phyloP scores from a whole-genome alignment of 2,888 invertebrate genomes.

The Criorhina ranunculi region DNA sequence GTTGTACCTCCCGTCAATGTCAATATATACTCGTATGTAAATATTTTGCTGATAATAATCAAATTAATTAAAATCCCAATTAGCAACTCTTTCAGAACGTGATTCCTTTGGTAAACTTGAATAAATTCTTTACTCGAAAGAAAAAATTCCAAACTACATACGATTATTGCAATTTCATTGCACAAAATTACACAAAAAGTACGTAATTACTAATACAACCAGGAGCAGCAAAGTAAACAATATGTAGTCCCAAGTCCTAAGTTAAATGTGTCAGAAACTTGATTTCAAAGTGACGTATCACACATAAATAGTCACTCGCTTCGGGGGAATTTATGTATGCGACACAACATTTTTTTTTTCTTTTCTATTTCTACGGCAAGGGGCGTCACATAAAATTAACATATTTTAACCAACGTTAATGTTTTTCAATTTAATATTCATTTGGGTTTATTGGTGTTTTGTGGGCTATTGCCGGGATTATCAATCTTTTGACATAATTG shows the following conservation, averaged over 20 bases:
- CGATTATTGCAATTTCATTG: too few species aligned
- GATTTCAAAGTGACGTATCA: slow-evolving; percentile 34
- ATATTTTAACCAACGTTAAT: slow-evolving; percentile 43
- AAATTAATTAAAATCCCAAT: background rate
- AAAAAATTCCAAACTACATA: too few species aligned
- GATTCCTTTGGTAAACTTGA: background rate
- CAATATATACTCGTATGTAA: too few species aligned
- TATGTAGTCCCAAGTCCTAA: background rate
- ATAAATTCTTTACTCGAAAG: too few species aligned
- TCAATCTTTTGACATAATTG: slow-evolving; percentile 30
- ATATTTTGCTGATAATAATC: too few species aligned
- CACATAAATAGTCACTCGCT: too few species aligned
- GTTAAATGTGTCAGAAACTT: slow-evolving; percentile 40
- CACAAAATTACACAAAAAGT: background rate
- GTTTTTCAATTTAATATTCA: slow-evolving; percentile 34
- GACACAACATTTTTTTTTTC: slow-evolving; percentile 4
- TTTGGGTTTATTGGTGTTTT: slow-evolving; percentile 34
- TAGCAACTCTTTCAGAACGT: background rate
- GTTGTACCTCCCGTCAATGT: too few species aligned
- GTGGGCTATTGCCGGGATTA: slow-evolving; percentile 6
- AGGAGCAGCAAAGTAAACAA: slow-evolving; percentile 3
- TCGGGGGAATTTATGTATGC: slow-evolving; percentile 8
- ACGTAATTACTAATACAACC: background rate
- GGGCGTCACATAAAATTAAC: slow-evolving; percentile 48
- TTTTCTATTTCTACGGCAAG: background rate